Conservation (phyloP, 2,888 invertebrate genomes). For the Falcaria lacertinaria region DNA sequence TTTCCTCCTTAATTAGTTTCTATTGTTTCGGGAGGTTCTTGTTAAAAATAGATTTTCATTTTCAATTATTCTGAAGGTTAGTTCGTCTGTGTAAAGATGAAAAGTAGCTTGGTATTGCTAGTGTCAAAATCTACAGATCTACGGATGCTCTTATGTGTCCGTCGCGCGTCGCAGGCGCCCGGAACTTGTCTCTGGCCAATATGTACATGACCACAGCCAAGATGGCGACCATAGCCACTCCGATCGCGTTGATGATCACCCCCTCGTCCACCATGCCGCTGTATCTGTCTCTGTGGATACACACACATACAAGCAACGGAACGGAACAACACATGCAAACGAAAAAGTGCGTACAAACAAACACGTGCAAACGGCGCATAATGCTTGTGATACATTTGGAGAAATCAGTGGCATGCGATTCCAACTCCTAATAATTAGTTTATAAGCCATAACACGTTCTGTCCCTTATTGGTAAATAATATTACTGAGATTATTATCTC, state of each 20-base stretch:
- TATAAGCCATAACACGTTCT: no score
- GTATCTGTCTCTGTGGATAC: constrained; percentile 77
- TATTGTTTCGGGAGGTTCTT: background rate
- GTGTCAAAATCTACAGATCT: constrained; percentile 62
- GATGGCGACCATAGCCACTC: constrained; percentile 82
- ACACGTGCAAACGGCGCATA: constrained; percentile 7
- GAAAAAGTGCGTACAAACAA: constrained; percentile 5
- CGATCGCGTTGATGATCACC: constrained; percentile 84
- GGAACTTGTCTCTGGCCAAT: constrained; percentile 80
- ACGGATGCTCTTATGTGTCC: constrained; percentile 77
- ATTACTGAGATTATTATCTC: no score
- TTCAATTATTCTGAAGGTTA: no score
- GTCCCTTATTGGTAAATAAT: no score
- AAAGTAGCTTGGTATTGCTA: no score
- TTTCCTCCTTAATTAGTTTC: background rate
- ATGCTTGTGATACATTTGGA: background rate
- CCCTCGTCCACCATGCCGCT: constrained; percentile 82
- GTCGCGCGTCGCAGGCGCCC: constrained; percentile 58
- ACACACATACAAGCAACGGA: constrained; percentile 48
- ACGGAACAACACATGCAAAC: constrained; percentile 20
- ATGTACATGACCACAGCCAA: constrained; percentile 83
- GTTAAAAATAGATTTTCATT: no score
- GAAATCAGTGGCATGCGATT: no score
- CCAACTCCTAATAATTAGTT: no score
- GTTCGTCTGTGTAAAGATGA: no score